Evolutionary conservation across 2,113 vertebrate species (phyloP).

Genomic region (Ictidomys tridecemlineatus): DNA sequence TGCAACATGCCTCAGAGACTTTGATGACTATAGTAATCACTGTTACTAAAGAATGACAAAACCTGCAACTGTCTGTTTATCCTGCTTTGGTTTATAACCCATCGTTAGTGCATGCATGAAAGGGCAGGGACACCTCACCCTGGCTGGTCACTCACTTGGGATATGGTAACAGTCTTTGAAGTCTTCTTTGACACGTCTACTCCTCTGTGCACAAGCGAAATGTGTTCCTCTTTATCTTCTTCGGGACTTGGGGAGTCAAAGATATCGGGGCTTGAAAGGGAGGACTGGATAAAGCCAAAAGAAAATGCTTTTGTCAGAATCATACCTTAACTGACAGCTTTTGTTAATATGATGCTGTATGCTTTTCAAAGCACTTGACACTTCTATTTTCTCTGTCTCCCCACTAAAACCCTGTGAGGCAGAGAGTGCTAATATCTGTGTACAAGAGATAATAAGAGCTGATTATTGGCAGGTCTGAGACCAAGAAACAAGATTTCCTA

Average conservation of each 20-base stretch:
- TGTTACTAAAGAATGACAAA: slow-evolving; percentile 49
- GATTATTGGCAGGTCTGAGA: background rate
- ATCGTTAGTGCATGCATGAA: slow-evolving; percentile 5
- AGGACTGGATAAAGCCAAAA: slow-evolving; percentile 89
- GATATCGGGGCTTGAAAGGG: slow-evolving; percentile 92
- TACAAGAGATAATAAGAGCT: background rate
- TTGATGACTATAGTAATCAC: slow-evolving; percentile 4
- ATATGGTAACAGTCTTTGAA: slow-evolving; percentile 91
- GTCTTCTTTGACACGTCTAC: slow-evolving; percentile 90
- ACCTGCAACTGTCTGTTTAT: slow-evolving; percentile 28
- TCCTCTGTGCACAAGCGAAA: slow-evolving; percentile 89
- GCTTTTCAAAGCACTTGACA: slow-evolving; percentile 35
- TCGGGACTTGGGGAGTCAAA: slow-evolving; percentile 91
- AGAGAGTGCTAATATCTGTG: slow-evolving; percentile 2
- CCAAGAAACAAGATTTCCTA: slow-evolving; percentile 7
- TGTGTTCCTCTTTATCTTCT: slow-evolving; percentile 92
- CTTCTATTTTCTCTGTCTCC: slow-evolving; percentile 37
- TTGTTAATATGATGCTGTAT: slow-evolving; percentile 39
- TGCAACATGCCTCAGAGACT: background rate
- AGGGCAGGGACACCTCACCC: slow-evolving; percentile 50
- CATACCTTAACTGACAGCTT: slow-evolving; percentile 61
- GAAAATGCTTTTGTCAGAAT: slow-evolving; percentile 77
- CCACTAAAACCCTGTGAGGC: background rate
- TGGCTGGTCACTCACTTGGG: slow-evolving; percentile 90
- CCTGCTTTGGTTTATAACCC: slow-evolving; percentile 14